These are phyloP conservation scores for Saimiri boliviensis DNA, from an alignment of 2,113 vertebrate genomes.

Conservation along the genomic window DNA sequence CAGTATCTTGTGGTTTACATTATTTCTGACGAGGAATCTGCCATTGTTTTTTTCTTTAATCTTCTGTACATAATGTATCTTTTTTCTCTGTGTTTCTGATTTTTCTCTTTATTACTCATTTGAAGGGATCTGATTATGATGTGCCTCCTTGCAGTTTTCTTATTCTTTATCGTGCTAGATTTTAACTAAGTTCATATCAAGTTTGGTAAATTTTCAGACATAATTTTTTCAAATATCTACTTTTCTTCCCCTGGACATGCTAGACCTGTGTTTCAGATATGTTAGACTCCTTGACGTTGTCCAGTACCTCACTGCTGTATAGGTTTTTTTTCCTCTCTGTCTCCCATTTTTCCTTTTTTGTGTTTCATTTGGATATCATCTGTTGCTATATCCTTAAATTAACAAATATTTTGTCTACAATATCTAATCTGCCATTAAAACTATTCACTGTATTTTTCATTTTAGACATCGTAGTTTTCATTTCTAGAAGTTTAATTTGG, in stretches of 20 bases:
- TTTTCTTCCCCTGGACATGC: rapidly evolving
- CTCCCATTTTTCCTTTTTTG: neutral
- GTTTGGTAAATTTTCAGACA: neutral
- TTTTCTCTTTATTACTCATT: neutral
- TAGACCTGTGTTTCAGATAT: neutral
- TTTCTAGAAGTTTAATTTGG: neutral
- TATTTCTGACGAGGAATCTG: neutral
- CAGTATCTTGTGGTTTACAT: neutral
- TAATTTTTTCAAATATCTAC: neutral
- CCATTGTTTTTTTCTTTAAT: neutral
- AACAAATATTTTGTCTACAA: neutral
- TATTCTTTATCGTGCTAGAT: neutral
- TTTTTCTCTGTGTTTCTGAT: neutral
- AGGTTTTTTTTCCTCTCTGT: neutral
- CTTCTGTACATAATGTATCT: neutral
- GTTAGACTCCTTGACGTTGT: neutral
- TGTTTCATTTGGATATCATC: neutral
- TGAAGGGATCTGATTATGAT: neutral
- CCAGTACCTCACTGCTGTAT: neutral
- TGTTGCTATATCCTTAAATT: neutral
- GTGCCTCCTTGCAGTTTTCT: neutral
- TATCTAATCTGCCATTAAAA: neutral
- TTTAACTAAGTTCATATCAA: neutral
- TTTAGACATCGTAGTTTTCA: neutral
- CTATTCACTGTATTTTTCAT: neutral